These are phyloP conservation scores for Leptinotarsa peninsularis DNA, from an alignment of 2,888 invertebrate genomes.

Conservation along the genomic window DNA sequence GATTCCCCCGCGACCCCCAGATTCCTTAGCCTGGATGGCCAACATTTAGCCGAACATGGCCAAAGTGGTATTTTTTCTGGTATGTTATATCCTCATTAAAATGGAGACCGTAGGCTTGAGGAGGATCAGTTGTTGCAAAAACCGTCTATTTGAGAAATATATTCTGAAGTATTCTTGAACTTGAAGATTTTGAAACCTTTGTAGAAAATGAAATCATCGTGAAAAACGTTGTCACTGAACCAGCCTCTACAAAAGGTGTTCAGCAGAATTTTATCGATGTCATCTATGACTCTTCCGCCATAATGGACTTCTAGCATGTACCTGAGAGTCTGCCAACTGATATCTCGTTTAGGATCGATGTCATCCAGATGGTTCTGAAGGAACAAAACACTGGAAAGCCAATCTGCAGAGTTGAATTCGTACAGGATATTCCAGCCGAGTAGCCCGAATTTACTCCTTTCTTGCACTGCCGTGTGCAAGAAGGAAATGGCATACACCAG, in stretches of 20 bases:
- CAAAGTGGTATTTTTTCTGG: constrained; percentile 80
- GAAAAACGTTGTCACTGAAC: constrained; percentile 81
- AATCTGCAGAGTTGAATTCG: constrained; percentile 90
- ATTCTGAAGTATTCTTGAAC: constrained; percentile 78
- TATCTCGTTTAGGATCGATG: constrained; percentile 79
- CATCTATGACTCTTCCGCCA: constrained; percentile 91
- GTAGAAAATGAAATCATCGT: constrained; percentile 81
- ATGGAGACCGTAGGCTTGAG: constrained; percentile 89
- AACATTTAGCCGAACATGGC: constrained; percentile 82
- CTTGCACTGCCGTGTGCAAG: constrained; percentile 88
- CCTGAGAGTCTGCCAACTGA: constrained; percentile 83
- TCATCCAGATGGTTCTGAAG: constrained; percentile 88
- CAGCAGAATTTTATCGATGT: constrained; percentile 85
- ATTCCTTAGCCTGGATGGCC: constrained; percentile 90
- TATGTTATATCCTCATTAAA: constrained; percentile 92
- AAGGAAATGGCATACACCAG: constrained; percentile 87
- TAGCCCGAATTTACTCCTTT: constrained; percentile 87
- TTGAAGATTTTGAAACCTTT: constrained; percentile 80
- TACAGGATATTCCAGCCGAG: constrained; percentile 95
- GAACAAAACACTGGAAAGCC: constrained; percentile 87
- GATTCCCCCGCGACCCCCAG: constrained; percentile 83
- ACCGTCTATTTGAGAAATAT: constrained; percentile 78
- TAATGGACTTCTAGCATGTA: constrained; percentile 93
- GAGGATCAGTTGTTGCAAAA: constrained; percentile 84
- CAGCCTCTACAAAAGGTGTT: constrained; percentile 82